Base-by-base conservation (phyloP, 2,797 vertebrate species). In the Chelon labrosus region DNA sequence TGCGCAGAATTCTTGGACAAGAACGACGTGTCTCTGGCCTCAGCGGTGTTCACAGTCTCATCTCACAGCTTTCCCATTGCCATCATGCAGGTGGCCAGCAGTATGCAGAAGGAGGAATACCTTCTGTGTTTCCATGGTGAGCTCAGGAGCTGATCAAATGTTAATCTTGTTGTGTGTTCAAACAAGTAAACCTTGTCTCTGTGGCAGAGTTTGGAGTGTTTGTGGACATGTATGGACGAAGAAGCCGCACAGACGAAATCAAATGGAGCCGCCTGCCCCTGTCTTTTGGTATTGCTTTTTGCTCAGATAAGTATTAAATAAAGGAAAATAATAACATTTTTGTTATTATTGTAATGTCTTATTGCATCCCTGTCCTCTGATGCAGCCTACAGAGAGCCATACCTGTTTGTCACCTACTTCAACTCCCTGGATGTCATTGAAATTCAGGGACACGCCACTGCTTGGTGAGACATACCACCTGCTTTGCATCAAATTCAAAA, bases 191-290 rank as follows among this genome's bases (percentile, higher is more conserved):
- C 25, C 50, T 67, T 63, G 16, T 35, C 10, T 55, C 16, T 37
- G 5, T 49, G 55, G 52, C 91, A 99, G 98, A 99, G 90, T 99
- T 99, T 59, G 98, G 97, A 31, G 96, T 99, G 85, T 99, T 99
- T 72, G 98, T 99, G 92, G 98, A 99, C 84, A 96, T 96, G 7
- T 99, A 98, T 0, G 98, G 98, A 75, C 96, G 98, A 72, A 94
- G 97, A 63, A 99, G 97, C 86, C 96, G 98, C 86, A 97, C 94
- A 0, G 97, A 99, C 0, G 98, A 99, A 88, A 95, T 99, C 83
- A 99, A 98, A 80, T 99, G 98, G 98, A 99, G 97, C 70, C 96
- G 98, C n/a, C 89, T 99, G 86, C 98, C 98, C 74, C 92, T 99
- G 81, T 97, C 98, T 41, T 99, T 99, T 5, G 98, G 98, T 99